Conservation (phyloP, 2,888 invertebrate species). For the Trachelus iudaicus region DNA sequence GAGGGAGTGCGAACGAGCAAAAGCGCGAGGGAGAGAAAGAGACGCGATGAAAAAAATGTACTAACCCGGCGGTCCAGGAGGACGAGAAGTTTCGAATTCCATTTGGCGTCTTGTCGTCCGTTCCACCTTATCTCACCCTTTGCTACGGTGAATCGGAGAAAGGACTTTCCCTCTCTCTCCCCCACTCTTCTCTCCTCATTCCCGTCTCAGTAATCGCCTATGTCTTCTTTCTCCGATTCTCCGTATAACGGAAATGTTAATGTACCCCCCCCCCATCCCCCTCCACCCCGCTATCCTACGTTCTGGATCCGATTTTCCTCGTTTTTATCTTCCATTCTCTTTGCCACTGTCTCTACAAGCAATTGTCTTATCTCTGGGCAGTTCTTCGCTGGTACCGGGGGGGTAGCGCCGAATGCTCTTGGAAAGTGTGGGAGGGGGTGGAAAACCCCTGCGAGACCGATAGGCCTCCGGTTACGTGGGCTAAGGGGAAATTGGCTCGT, state of each 20-base stretch:
- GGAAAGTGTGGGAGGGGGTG: not conserved
- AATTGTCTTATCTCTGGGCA: too few relatives aligned
- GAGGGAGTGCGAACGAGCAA: constrained; percentile 23
- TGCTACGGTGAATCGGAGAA: constrained; percentile 16
- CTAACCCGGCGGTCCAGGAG: constrained; percentile 24
- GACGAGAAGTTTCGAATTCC: constrained; percentile 44
- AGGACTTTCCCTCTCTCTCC: constrained; percentile 20
- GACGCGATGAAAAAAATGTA: too few relatives aligned
- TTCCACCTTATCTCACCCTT: too few relatives aligned
- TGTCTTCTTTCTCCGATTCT: too few relatives aligned
- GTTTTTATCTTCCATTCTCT: too few relatives aligned
- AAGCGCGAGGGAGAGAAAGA: too few relatives aligned
- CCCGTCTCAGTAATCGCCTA: not conserved
- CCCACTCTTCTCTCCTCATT: too few relatives aligned
- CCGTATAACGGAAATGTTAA: too few relatives aligned
- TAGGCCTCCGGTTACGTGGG: constrained; percentile 1
- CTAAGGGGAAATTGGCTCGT: constrained; percentile 18
- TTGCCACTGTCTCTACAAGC: too few relatives aligned
- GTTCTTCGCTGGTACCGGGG: too few relatives aligned
- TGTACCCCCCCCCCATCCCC: not conserved
- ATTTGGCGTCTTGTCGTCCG: constrained; percentile 20
- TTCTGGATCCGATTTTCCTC: too few relatives aligned
- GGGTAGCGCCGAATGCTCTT: not conserved
- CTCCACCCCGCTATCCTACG: too few relatives aligned
- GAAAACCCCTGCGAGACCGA: not conserved